phyloP scores from a whole-genome alignment of 2,113 vertebrate genomes.

The Pseudolaguvia tuberculata region DNA sequence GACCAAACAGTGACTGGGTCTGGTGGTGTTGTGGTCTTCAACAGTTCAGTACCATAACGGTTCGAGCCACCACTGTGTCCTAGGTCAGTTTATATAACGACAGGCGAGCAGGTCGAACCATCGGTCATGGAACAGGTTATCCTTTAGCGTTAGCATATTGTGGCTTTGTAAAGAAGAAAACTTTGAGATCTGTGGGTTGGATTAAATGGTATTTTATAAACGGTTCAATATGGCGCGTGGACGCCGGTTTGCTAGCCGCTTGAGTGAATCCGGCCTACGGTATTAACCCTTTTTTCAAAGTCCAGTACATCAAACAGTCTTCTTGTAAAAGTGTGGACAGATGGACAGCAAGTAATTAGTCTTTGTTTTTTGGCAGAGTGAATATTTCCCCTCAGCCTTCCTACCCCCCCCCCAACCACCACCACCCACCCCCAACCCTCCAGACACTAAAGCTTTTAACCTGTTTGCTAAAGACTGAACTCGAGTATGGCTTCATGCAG shows the following conservation, averaged over 20 bases:
- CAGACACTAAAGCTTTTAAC: constrained; percentile 27
- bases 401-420: too few species aligned
- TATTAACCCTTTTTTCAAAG: background rate
- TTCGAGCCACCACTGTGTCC: background rate
- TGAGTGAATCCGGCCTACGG: background rate
- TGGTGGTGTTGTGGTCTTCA: too few species aligned
- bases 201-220: background rate
- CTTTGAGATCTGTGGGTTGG: background rate
- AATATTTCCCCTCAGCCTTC: too few species aligned
- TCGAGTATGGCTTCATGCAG: background rate
- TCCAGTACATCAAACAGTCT: background rate
- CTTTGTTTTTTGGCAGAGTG: background rate
- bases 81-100: background rate
- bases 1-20: too few species aligned
- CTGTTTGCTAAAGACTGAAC: constrained; percentile 7
- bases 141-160: too few species aligned
- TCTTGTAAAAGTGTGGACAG: background rate
- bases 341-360: constrained; percentile 20
- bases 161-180: too few species aligned
- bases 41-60: background rate
- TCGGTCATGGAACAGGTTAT: too few species aligned
- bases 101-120: too few species aligned
- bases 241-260: background rate
- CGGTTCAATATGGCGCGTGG: background rate
- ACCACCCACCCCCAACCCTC: too few species aligned